These are phyloP conservation scores for Dasyornis broadbenti DNA, from an alignment of 2,113 vertebrate species.

Conservation along the genomic window DNA sequence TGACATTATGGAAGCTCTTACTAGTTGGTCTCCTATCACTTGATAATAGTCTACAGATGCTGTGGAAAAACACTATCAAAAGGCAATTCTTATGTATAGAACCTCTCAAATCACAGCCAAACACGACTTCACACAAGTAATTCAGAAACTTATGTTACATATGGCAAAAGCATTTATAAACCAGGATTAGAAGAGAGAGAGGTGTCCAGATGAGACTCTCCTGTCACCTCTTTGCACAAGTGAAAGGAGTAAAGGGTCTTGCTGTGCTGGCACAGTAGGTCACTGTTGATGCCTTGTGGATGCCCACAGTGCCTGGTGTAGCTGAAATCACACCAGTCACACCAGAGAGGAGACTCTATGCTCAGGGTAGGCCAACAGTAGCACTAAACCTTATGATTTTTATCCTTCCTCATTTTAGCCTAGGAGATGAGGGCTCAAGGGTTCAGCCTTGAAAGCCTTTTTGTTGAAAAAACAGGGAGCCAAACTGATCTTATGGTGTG, in stretches of 20 bases:
- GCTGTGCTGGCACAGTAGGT: not conserved
- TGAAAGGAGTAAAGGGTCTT: not conserved
- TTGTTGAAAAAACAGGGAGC: not conserved
- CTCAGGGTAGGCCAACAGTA: not conserved
- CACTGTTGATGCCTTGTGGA: not conserved
- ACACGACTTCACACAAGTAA: not conserved
- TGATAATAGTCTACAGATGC: conserved; percentile 20
- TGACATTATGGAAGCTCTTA: conserved; percentile 43
- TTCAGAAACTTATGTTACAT: not conserved
- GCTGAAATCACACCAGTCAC: no score
- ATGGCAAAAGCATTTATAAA: not conserved
- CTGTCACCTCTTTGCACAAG: not conserved
- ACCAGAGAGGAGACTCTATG: not conserved
- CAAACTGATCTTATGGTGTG: not conserved
- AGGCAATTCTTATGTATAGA: not conserved
- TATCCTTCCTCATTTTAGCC: not conserved
- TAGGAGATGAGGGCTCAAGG: fast-evolving
- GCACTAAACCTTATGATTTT: not conserved
- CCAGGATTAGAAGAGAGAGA: not conserved
- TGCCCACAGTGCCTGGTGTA: not conserved
- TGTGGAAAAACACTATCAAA: conserved; percentile 18
- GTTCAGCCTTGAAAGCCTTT: not conserved
- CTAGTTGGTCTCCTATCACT: not conserved
- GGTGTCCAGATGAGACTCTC: not conserved
- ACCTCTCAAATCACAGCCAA: conserved; percentile 35